Conservation (phyloP, 2,113 vertebrate genomes). For the Chionomys nivalis region DNA sequence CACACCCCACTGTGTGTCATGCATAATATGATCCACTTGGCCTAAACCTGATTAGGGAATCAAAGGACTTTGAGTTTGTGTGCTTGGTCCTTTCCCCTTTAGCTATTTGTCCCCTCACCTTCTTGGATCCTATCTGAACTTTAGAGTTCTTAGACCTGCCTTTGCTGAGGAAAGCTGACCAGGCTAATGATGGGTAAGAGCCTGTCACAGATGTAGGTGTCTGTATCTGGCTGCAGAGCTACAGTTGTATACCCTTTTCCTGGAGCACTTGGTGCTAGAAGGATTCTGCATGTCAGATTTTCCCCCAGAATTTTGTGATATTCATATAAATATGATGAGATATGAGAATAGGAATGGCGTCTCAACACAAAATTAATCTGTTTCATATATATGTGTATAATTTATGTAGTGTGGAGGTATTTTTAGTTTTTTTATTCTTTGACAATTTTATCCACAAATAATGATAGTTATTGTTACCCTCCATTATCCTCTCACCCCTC, state of each 20-base stretch:
- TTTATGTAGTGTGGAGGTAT: neutral
- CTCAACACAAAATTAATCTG: neutral
- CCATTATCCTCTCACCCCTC: neutral
- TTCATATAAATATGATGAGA: neutral
- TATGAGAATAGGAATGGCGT: neutral
- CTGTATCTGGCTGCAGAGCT: constrained; percentile 37
- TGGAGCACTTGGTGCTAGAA: neutral
- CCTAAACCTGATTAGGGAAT: constrained; percentile 9
- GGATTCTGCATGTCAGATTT: neutral
- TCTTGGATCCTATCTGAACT: constrained; percentile 5
- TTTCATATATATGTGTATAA: neutral
- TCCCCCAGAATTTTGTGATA: neutral
- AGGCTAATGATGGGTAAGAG: neutral
- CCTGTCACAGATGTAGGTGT: neutral
- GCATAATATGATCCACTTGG: neutral
- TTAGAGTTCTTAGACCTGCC: neutral
- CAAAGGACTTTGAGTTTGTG: constrained; percentile 8
- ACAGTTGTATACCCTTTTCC: neutral
- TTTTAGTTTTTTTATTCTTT: neutral
- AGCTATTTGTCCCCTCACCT: neutral
- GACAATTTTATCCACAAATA: neutral
- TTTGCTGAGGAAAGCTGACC: neutral
- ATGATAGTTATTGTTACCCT: neutral
- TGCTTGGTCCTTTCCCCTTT: neutral
- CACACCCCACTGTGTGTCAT: neutral